Base-by-base conservation (phyloP, 2,888 invertebrate species). In the Mythimna impura region DNA sequence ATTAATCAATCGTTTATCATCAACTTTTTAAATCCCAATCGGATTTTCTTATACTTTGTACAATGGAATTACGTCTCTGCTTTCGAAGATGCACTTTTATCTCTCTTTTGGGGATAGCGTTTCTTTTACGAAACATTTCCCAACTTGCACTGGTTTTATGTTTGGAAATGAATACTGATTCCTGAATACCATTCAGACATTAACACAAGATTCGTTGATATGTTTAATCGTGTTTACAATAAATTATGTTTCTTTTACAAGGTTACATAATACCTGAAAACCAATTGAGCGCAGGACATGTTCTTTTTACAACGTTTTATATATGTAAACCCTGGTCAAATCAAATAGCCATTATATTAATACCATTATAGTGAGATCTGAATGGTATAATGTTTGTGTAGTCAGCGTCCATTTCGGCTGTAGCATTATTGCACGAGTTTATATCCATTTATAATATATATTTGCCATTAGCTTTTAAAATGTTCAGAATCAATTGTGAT, bases 231-330 rank as follows among this genome's bases (percentile, higher is more conserved):
- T 82, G 64, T 73, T 80, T 65, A 71, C 66, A 75, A 71, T 66
- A 34, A 60, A 76, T 81, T 30, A 67, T 65, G 55, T 71, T 76
- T 54, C 36, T 72, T 80, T 83, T 78, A 82, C 74, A 78, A 65
- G 68, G 55, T 68, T 63, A 47, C 61, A 60, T 60, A 70, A 76
- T 65, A 57, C 10, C 40, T 52, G 57, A 57, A 75, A 70, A 17
- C 72, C 25, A 76, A 63, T 78, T 83, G 47, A 58, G 72, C 54
- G 66, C 67, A 75, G 67, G 60, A 55, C 40, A 40, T 76, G 52
- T 57, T 40, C 66, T 77, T 77, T 80, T 73, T 66, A 78, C 25
- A 62, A 34, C 47, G 61, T 81, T 58, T 81, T 73, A 73, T 64
- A 60, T 22, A 25, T 25, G 25, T 25, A 64, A 80, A 66, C 67